These are phyloP conservation scores for Amphimedon queenslandica DNA, from an alignment of 37 sponge, comb jelly and placozoan species.

Conservation along the genomic window DNA sequence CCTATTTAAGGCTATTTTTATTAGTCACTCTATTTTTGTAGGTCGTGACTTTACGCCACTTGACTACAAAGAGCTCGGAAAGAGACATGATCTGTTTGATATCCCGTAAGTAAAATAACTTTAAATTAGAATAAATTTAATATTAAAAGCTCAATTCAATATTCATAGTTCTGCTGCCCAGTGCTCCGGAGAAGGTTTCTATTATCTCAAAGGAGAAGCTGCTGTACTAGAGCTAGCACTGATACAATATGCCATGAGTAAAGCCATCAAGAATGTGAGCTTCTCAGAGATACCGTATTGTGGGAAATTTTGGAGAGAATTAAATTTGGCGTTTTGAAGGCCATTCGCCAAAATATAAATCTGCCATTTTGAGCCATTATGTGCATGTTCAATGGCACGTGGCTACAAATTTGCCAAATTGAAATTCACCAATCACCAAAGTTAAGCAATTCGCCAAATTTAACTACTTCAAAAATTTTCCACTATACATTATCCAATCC, in stretches of 20 bases:
- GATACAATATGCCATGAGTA: conserved; percentile 65
- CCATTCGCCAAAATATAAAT: too few relatives aligned
- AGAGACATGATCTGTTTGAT: conserved; percentile 32
- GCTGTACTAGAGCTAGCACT: conserved; percentile 67
- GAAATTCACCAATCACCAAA: too few relatives aligned
- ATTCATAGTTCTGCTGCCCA: conserved; percentile 20
- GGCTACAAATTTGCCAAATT: too few relatives aligned
- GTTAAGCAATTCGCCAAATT: too few relatives aligned
- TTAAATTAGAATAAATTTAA: background rate
- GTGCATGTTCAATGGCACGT: too few relatives aligned
- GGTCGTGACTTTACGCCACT: conserved; percentile 36
- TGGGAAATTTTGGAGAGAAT: background rate
- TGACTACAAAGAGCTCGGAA: conserved; percentile 46
- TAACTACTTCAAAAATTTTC: too few relatives aligned
- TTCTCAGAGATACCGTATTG: background rate
- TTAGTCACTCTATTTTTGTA: conserved; percentile 2
- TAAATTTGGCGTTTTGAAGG: too few relatives aligned
- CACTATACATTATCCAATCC: too few relatives aligned
- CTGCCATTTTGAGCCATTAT: too few relatives aligned
- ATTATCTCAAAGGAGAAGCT: conserved; percentile 67
- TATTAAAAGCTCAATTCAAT: too few relatives aligned
- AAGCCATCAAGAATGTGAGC: conserved; percentile 45
- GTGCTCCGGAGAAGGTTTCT: conserved; percentile 47
- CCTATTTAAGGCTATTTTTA: too few relatives aligned
- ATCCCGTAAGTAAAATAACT: conserved; percentile 22